Base-by-base conservation (phyloP, 2,113 vertebrate genomes). In the Notarius quadriscutis region DNA sequence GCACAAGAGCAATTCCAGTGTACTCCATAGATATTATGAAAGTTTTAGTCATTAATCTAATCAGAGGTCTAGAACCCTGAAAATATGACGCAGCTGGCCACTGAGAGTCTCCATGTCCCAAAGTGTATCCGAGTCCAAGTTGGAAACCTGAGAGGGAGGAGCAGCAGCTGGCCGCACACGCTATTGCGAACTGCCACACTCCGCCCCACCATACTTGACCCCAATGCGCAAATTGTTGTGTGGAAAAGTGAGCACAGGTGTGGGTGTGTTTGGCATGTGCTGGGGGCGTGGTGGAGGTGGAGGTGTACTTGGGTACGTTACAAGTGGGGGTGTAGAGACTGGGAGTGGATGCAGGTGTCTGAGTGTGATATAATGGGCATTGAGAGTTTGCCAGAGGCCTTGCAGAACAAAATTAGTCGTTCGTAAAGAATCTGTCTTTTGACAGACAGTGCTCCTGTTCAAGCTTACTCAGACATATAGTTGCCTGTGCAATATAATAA, bases 231-330 rank as follows among this genome's bases (percentile, higher is more conserved):
- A 85, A 89, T 79, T 86, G 78, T 57, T 65, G 75, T 55, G 57
- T 71, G 62, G 82, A 88, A 86, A 78, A 84, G 67, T 57, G 89
- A 85, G 86, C 90, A 75, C 90, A 90, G 84, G 86, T 90, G 90
- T 87, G 90, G 88, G 83, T 85, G 90, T 88, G 88, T 89, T 84
- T 69, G 90, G 90, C 88, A 88, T 91, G 90, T 91, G 89, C 87
- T 88, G 84, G 87, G 83, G 89, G 89, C 85, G 87, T 88, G 84
- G 27, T 88, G 85, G 87, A 88, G 89, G 75, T 88, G 87, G 75
- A 83, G 77, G 84, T 87, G 87, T 85, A 83, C 60, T 10, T 81
- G 86, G 58, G 81, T 87, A 84, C 81, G 81, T 87, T 87, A 83
- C 81, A 90, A 83, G 85, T 81, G 75, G 48, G 86, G 81, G 84